Conservation (phyloP, 2,888 invertebrate species). For the Lordiphosa fenestrarum region DNA sequence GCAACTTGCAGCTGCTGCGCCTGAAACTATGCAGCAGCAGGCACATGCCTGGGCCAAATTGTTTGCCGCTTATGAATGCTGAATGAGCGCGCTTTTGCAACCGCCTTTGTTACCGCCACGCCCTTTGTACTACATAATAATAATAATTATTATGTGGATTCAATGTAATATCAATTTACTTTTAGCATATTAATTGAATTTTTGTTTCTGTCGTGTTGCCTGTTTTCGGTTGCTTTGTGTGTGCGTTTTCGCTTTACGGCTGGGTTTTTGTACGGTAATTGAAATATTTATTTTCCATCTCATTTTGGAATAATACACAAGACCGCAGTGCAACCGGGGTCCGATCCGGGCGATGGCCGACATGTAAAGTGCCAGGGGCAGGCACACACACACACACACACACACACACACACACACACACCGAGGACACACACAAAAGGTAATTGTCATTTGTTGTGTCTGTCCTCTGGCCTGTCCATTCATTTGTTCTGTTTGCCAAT, state of each 20-base stretch:
- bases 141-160: slow-evolving; percentile 40
- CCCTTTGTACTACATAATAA: slow-evolving; percentile 21
- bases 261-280: slow-evolving; percentile 55
- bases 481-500: slow-evolving; percentile 61
- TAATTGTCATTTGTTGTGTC: slow-evolving; percentile 57
- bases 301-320: slow-evolving; percentile 60
- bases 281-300: slow-evolving; percentile 73
- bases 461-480: slow-evolving; percentile 32
- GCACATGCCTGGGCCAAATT: neutral
- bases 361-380: slow-evolving; percentile 16
- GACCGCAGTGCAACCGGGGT: slow-evolving; percentile 45
- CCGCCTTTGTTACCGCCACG: neutral
- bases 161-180: slow-evolving; percentile 70
- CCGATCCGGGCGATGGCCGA: neutral
- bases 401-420: no score
- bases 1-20: slow-evolving; percentile 13
- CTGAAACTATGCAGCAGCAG: slow-evolving; percentile 24
- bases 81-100: slow-evolving; percentile 4
- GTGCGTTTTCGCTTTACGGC: neutral
- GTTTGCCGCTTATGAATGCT: slow-evolving; percentile 10
- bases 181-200: slow-evolving; percentile 74
- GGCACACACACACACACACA: neutral
- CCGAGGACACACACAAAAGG: slow-evolving; percentile 40
- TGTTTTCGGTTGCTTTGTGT: slow-evolving; percentile 40
- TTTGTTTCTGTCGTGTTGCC: slow-evolving; percentile 61